Percentiles rank a stretch among this genome's conserved stretches.
phyloP scores from a whole-genome alignment of 1,140 invertebrate species.

The Arctopsyche grandis region DNA sequence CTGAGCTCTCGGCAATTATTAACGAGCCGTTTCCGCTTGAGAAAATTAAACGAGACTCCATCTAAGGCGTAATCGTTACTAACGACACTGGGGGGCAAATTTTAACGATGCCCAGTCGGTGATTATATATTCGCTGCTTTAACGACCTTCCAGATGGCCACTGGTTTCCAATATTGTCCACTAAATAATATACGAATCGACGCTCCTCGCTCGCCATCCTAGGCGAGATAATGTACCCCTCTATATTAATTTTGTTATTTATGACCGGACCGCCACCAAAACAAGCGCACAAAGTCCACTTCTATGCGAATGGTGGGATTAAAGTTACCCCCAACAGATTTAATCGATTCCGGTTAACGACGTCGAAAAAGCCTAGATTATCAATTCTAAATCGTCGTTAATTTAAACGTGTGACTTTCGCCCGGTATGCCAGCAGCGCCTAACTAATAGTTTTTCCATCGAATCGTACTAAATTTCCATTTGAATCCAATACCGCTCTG shows the following conservation, averaged over 20 bases:
- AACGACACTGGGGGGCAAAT: slow-evolving; percentile 29
- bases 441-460: too few relatives aligned
- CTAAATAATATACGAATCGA: slow-evolving; percentile 35
- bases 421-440: too few relatives aligned
- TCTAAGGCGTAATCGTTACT: background rate
- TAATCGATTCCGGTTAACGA: background rate
- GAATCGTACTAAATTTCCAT: too few relatives aligned
- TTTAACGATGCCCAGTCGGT: slow-evolving; percentile 28
- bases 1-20: background rate
- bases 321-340: background rate
- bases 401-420: too few relatives aligned
- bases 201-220: background rate
- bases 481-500: too few relatives aligned
- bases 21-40: background rate
- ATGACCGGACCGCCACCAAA: slow-evolving; percentile 3
- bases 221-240: slow-evolving; percentile 25
- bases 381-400: background rate
- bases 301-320: background rate
- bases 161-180: slow-evolving; percentile 42
- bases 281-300: slow-evolving; percentile 3
- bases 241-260: slow-evolving; percentile 40
- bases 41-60: slow-evolving; percentile 12
- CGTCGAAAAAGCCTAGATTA: background rate
- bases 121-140: slow-evolving; percentile 33
- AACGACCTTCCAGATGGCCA: slow-evolving; percentile 28